Evolutionary conservation across 2,888 invertebrate genomes (phyloP).

Genomic region (Clanis bilineata): DNA sequence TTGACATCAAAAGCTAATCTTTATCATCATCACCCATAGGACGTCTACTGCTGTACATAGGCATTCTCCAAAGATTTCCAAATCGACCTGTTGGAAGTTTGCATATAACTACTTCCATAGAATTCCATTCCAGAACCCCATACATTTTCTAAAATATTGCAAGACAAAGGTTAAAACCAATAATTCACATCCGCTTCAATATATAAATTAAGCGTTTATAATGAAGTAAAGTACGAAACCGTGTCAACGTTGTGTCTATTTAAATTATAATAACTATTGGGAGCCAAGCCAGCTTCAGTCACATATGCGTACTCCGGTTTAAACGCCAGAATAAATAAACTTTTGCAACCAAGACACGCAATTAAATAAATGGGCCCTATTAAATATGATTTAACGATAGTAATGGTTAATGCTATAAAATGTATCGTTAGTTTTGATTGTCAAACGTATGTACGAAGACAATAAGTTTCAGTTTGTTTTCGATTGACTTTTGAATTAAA

Average conservation of each 20-base stretch:
- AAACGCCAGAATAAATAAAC: conserved; percentile 58
- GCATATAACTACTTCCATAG: too few relatives aligned
- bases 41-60: too few relatives aligned
- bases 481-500: too few relatives aligned
- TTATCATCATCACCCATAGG: too few relatives aligned
- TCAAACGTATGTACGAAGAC: too few relatives aligned
- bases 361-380: conserved; percentile 20
- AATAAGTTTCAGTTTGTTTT: too few relatives aligned
- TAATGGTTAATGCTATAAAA: conserved; percentile 5
- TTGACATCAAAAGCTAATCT: too few relatives aligned
- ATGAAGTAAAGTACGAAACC: conserved; percentile 34
- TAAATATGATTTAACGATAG: conserved; percentile 16
- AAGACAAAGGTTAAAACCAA: not conserved
- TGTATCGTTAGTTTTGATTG: not conserved
- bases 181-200: conserved; percentile 15
- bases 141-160: not conserved
- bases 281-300: conserved; percentile 49
- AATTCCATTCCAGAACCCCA: too few relatives aligned
- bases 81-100: too few relatives aligned
- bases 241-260: conserved; percentile 43
- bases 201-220: conserved; percentile 22
- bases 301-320: conserved; percentile 34
- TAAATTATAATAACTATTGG: conserved; percentile 56
- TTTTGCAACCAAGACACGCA: conserved; percentile 19
- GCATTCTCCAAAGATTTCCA: too few relatives aligned